A percentile compares a stretch with the other conserved stretches of the same genome.
These are phyloP conservation scores for Epizoanthus illoricatus DNA, from an alignment of 92 coral and sea anemone species.

Conservation along the genomic window DNA sequence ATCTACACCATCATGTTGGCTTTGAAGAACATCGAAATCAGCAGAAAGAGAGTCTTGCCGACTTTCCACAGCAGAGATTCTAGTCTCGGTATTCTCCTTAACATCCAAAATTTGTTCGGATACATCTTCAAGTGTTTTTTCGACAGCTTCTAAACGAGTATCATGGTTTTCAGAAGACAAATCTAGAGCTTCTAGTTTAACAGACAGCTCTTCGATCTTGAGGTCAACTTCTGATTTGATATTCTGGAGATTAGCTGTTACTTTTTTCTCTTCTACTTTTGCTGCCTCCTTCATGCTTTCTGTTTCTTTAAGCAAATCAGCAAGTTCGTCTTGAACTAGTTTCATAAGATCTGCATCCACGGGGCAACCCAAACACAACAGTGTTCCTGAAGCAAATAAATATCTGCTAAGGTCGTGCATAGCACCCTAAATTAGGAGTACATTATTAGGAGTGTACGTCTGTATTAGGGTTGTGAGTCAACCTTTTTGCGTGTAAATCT, in stretches of 20 bases:
- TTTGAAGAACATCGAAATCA: conserved; percentile 21
- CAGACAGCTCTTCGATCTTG: conserved; percentile 14
- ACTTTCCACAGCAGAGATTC: conserved; percentile 20
- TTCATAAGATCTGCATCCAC: conserved; percentile 77
- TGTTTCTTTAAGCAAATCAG: conserved; percentile 41
- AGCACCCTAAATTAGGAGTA: background rate
- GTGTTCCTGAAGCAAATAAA: conserved; percentile 58
- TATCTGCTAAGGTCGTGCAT: background rate
- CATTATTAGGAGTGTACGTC: no score
- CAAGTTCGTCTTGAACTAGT: conserved; percentile 62
- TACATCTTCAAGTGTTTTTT: conserved; percentile 34
- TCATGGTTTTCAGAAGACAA: conserved; percentile 8
- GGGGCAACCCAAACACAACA: conserved; percentile 70
- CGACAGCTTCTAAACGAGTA: conserved; percentile 8
- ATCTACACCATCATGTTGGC: conserved; percentile 18
- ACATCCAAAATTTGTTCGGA: background rate
- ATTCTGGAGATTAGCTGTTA: conserved; percentile 50
- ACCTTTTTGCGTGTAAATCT: no score
- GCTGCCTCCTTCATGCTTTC: conserved; percentile 37
- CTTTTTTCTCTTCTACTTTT: conserved; percentile 54
- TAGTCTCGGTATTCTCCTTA: conserved; percentile 2
- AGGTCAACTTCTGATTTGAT: conserved; percentile 47
- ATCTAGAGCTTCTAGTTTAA: background rate
- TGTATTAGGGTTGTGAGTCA: no score
- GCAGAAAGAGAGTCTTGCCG: conserved; percentile 17